Conservation (phyloP, 2,797 vertebrate genomes). For the Melanotaenia nigrans region DNA sequence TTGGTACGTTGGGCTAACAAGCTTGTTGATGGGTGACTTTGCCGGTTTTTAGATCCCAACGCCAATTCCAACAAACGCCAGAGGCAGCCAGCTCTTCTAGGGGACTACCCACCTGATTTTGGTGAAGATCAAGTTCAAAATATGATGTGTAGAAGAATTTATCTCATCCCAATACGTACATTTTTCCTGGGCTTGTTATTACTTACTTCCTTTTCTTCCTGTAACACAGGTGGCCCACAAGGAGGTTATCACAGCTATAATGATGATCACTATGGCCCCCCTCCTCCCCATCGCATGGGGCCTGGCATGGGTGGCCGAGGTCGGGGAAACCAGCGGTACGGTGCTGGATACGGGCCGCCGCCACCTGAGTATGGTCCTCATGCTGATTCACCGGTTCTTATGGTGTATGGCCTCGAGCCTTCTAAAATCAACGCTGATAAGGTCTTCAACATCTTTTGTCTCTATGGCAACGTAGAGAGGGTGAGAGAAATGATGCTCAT, state of each 20-base stretch:
- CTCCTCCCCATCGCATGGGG: conserved; percentile 89
- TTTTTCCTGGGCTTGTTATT: not conserved
- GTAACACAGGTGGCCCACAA: conserved; percentile 86
- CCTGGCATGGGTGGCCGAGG: conserved; percentile 89
- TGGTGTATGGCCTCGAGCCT: conserved; percentile 94
- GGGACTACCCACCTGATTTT: conserved; percentile 94
- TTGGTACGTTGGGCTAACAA: conserved; percentile 11
- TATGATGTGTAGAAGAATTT: not conserved
- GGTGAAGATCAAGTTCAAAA: conserved; percentile 76
- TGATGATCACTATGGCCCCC: conserved; percentile 90
- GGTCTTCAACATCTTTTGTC: conserved; percentile 95
- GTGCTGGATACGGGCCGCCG: conserved; percentile 88
- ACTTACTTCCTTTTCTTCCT: not conserved
- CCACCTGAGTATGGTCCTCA: conserved; percentile 90
- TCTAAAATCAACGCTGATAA: conserved; percentile 92
- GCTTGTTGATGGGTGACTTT: conserved; percentile 45
- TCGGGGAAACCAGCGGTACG: conserved; percentile 86
- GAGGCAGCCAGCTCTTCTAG: conserved; percentile 93
- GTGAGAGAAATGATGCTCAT: conserved; percentile 71
- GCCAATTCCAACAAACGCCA: conserved; percentile 93
- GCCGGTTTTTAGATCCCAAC: conserved; percentile 79
- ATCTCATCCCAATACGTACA: not conserved
- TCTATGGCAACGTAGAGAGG: conserved; percentile 94
- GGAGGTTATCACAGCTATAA: conserved; percentile 90
- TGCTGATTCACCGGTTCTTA: conserved; percentile 92